Percentiles rank a stretch among this genome's conserved stretches.
Conservation (phyloP, 2,797 vertebrate species). For the Sebastes steindachneri region DNA sequence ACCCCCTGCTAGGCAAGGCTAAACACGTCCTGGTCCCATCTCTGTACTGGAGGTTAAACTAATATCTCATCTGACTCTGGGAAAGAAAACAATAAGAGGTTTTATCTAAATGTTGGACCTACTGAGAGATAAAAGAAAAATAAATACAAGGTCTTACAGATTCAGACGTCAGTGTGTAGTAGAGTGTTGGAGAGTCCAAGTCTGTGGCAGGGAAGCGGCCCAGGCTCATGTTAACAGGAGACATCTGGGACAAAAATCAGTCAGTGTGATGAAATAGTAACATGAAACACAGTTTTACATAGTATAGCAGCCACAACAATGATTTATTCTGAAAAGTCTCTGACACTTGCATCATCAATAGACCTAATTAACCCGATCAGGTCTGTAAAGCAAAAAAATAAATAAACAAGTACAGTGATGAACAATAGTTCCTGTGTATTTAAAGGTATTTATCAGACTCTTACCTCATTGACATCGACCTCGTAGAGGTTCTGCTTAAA, state of each 20-base stretch:
- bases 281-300: not conserved
- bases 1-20: not conserved
- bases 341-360: not conserved
- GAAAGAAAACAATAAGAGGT: not conserved
- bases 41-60: not conserved
- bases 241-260: slow-evolving; percentile 48
- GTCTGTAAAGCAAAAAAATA: not conserved
- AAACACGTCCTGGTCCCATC: not conserved
- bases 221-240: slow-evolving; percentile 17
- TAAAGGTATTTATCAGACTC: not conserved
- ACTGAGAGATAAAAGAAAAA: not conserved
- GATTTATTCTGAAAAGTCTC: not conserved
- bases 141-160: slow-evolving; percentile 47
- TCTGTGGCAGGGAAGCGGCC: slow-evolving; percentile 59
- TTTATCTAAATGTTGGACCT: not conserved
- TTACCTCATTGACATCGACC: slow-evolving; percentile 70
- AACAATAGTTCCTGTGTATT: not conserved
- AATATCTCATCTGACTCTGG: not conserved
- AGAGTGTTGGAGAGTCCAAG: slow-evolving; percentile 13
- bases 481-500: slow-evolving; percentile 27
- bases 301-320: not conserved
- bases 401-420: not conserved
- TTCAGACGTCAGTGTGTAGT: slow-evolving; percentile 65
- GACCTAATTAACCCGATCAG: not conserved
- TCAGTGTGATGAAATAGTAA: not conserved